Evolutionary conservation across 2,113 vertebrate species (phyloP), one percentile per base, ranked within the genome.

Genomic region (Myiozetetes cayanensis): DNA sequence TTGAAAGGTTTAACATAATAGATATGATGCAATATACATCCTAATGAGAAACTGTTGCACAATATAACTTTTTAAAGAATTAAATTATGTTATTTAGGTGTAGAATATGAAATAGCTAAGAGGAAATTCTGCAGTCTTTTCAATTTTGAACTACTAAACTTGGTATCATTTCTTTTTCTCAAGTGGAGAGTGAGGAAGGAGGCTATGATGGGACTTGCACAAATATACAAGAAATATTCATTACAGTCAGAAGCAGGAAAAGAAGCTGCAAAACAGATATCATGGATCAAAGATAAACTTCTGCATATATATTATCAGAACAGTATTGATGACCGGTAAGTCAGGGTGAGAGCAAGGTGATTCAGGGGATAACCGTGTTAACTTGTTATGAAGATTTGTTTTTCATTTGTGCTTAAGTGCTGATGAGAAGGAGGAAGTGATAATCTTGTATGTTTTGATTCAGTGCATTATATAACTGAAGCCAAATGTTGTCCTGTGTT

Each of bases 281-380:
- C 99, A 50, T 99, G 99, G 99, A 99, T 99, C 96, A 99, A 99
- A 98, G 99, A 99, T 97, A 99, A 99, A 94, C 97, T 99, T 80
- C 98, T 99, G 16, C 99, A 99, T 79, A 99, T 99, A 98, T 99
- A 99, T 98, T 99, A 99, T 94, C 99, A 99, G 98, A 99, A 99
- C 97, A 99, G 99, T 97, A 99, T 99, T 70, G 99, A 99, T 90
- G 99, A 99, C 96, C 97, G 99, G 99, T 99, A 96, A 96, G 98
- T 97, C 63, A 39, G 12, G 0, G 1, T 53, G 66, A 79, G 33
- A 73, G 6, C 16, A 46, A n/a, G 12, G 12, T 8, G 2, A 22
- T 82, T 83, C 21, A 58, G 13, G 71, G 62, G 16, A 6, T 11
- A 47, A 56, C 7, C 25, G 43, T 39, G 22, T 3, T 16, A 68